Conservation (phyloP, 1,140 invertebrate species). For the Conus ventricosus region DNA sequence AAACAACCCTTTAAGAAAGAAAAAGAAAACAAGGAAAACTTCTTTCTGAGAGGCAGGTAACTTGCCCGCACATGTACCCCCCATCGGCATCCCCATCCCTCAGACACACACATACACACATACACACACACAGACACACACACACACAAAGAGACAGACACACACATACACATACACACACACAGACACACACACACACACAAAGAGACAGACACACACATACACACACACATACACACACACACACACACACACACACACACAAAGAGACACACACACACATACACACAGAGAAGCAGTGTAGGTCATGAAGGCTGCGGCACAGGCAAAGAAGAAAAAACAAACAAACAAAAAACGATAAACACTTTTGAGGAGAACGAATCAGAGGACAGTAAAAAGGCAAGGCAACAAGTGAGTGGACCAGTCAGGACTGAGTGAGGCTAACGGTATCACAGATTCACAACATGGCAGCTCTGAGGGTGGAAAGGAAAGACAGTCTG, state of each 20-base stretch:
- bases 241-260: neutral
- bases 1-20: no score
- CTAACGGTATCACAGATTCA: neutral
- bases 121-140: neutral
- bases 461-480: neutral
- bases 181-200: neutral
- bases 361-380: neutral
- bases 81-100: no score
- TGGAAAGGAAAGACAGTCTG: no score
- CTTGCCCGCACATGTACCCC: no score
- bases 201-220: neutral
- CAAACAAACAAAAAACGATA: no score
- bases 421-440: neutral
- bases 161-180: neutral
- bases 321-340: no score
- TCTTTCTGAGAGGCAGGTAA: no score
- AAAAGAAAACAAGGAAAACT: no score
- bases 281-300: neutral
- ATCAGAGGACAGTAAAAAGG: no score
- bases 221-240: neutral
- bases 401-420: neutral
- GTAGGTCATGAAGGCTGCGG: no score
- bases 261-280: slow-evolving; percentile 17
- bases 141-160: neutral
- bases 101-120: neutral